Conservation (phyloP, 2,113 vertebrate species). For the Rhabdomys dilectus region DNA sequence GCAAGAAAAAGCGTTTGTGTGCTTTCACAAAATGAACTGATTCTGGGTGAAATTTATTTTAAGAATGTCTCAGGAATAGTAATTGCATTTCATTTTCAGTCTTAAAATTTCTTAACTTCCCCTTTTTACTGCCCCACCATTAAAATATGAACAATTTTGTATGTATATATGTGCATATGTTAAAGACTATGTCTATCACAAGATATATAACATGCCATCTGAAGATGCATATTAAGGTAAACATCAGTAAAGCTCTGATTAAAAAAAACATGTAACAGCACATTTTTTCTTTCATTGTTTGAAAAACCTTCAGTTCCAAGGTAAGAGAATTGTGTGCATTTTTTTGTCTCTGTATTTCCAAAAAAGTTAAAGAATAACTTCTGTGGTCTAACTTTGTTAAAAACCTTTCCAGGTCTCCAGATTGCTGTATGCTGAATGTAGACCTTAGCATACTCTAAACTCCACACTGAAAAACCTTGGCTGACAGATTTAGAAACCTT, state of each 20-base stretch:
- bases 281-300: neutral
- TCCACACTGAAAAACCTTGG: neutral
- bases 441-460: neutral
- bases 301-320: neutral
- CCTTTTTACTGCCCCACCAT: neutral
- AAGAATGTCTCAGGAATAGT: conserved; percentile 67
- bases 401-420: neutral
- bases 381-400: neutral
- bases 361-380: neutral
- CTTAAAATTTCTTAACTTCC: neutral
- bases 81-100: conserved; percentile 69
- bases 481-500: neutral
- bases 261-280: conserved; percentile 6
- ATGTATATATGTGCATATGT: neutral
- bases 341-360: neutral
- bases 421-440: neutral
- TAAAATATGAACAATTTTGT: conserved; percentile 56
- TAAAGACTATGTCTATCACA: neutral
- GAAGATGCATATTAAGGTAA: conserved; percentile 48
- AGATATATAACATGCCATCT: neutral
- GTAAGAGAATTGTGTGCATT: neutral
- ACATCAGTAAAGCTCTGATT: neutral
- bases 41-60: conserved; percentile 73
- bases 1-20: conserved; percentile 73
- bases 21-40: conserved; percentile 69